Conservation (phyloP, 2,888 invertebrate species). For the Biston betularia region DNA sequence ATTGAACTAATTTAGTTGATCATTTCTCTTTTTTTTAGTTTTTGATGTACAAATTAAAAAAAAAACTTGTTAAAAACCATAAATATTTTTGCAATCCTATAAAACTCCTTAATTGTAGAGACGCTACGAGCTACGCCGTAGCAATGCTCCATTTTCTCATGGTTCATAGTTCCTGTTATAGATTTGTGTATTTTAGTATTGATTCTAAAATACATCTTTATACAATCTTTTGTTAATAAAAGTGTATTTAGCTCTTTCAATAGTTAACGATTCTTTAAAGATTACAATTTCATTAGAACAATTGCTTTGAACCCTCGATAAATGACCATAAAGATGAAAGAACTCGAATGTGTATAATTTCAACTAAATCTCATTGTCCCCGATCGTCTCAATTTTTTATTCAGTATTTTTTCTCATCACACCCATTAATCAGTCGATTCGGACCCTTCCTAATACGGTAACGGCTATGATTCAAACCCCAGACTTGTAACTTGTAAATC, state of each 20-base stretch:
- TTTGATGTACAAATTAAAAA: too few relatives aligned
- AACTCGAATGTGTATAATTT: slow-evolving; percentile 44
- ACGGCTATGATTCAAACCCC: slow-evolving; percentile 36
- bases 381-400: slow-evolving; percentile 30
- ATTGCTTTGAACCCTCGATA: slow-evolving; percentile 2
- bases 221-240: not conserved
- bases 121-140: slow-evolving; percentile 56
- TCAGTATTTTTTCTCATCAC: slow-evolving; percentile 42
- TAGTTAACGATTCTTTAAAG: not conserved
- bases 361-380: slow-evolving; percentile 42
- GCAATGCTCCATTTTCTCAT: slow-evolving; percentile 29
- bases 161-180: not conserved
- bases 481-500: slow-evolving; percentile 39
- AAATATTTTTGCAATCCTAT: slow-evolving; percentile 6
- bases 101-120: slow-evolving; percentile 42
- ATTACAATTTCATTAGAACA: not conserved
- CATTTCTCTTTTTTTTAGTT: too few relatives aligned
- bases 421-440: slow-evolving; percentile 46
- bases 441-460: slow-evolving; percentile 50
- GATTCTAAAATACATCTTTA: too few relatives aligned
- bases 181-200: not conserved
- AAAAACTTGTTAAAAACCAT: too few relatives aligned
- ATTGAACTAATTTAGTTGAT: too few relatives aligned
- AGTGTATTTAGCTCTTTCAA: not conserved
- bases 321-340: slow-evolving; percentile 18